Percentiles rank a stretch among this genome's conserved stretches.
Conservation (phyloP, 1,140 invertebrate species). For the Metopolophium dirhodum region DNA sequence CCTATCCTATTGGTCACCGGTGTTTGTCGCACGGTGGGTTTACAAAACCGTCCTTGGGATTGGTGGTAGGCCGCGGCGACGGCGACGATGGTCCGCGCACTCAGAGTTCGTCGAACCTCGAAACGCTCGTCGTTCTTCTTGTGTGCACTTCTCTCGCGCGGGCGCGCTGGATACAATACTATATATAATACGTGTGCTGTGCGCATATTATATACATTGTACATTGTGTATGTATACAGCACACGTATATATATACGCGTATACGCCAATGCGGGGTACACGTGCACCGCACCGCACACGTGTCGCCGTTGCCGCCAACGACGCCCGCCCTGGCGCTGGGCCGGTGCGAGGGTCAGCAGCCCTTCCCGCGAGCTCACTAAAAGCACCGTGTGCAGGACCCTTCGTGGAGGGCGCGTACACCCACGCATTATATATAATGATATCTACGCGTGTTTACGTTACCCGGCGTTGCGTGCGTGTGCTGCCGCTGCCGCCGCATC, state of each 20-base stretch:
- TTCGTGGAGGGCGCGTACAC: not conserved
- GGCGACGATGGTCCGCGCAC: not conserved
- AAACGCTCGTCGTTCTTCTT: not conserved
- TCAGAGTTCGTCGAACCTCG: slow-evolving; percentile 5
- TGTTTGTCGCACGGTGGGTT: not conserved
- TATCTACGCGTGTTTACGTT: not conserved
- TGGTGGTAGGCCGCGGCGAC: not conserved
- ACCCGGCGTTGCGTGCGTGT: not conserved
- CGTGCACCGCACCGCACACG: slow-evolving; percentile 14
- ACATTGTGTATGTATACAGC: not conserved
- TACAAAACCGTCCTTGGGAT: slow-evolving; percentile 36
- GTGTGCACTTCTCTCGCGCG: slow-evolving; percentile 24
- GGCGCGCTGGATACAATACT: not conserved
- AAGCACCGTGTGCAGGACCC: slow-evolving; percentile 30
- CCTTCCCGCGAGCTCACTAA: slow-evolving; percentile 18
- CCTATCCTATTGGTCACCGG: not conserved
- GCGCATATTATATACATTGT: not conserved
- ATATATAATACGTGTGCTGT: not conserved
- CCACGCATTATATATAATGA: not conserved
- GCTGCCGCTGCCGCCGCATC: not conserved
- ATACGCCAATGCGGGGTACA: not conserved
- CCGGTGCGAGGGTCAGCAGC: slow-evolving; percentile 25
- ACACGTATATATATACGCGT: not conserved
- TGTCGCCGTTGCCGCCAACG: not conserved
- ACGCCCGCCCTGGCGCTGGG: not conserved